Evolutionary conservation across 1,140 invertebrate species (phyloP), one percentile per base, ranked within the genome.

Genomic region (Diorhabda sublineata): DNA sequence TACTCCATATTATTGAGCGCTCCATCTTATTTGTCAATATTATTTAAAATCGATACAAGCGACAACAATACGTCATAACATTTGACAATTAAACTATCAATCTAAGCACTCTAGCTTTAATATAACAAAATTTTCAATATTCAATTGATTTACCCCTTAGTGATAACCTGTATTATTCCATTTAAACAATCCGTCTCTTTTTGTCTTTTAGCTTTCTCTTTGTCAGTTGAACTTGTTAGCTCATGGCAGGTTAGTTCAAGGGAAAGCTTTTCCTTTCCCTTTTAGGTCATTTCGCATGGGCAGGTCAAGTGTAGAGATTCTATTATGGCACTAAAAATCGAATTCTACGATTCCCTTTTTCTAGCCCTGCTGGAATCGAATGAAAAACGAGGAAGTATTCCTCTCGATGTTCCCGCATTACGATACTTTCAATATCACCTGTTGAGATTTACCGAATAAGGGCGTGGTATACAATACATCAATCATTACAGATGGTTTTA

Each of bases 211-310:
- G 47, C 47, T 4, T n/a, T 4, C 6, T 52, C 4, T 52, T n/a
- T 52, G 6, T 52, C 47, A 52, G 47, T 4, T n/a, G 47, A 52
- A 52, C 47, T 52, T 52, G 47, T n/a, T n/a, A n/a, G 47, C 47
- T 52, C 47, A 52, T 52, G 47, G 47, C 47, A 52, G 47, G n/a
- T 8, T 52, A 52, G 47, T 52, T 52, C 47, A 52, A 52, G 47
- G 47, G 47, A 52, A 52, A 52, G 47, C 47, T 52, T 52, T 52
- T 52, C 47, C 47, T 52, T 52, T 52, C 47, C 47, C 47, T 52
- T 52, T 52, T 52, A 52, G 47, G 47, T 52, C 47, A 52, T 52
- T 52, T 52, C 47, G 47, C 47, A 52, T 4, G 47, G 47, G 47
- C 47, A 52, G 47, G 47, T 52, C 47, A 52, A 52, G 47, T 52